Base-by-base conservation (phyloP, 2,888 invertebrate species). In the Hirtodrosophila duncani region DNA sequence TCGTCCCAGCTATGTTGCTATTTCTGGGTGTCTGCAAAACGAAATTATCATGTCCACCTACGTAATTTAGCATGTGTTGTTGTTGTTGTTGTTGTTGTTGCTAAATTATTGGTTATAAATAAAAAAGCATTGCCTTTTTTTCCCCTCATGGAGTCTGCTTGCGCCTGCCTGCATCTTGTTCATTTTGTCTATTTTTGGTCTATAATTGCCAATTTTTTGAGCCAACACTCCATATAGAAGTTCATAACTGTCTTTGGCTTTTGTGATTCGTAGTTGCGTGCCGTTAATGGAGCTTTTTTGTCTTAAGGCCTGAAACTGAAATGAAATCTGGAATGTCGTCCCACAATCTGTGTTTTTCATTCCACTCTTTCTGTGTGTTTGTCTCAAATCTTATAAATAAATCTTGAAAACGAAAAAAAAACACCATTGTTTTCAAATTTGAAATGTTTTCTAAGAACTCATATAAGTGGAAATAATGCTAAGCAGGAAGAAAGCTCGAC, bases 81-180 rank as follows among this genome's bases (percentile, higher is more conserved):
- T 63, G 57, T 37, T 34, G 46, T 43, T 67, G 56, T 33, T 20
- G 44, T 16, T 33, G 24, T 34, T 24, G 30, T 21, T 57, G 42
- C 52, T 72, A 77, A 71, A 77, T 71, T 77, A 80, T 80, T 80
- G 81, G 81, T 80, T 71, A 78, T 77, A 72, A 77, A 67, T 72
- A 77, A 67, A 77, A n/a, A 52, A 64, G 51, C 21, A 44, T 55
- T 60, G 55, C 48, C 70, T 50, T 51, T 33, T 51, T 46, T 50
- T 51, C 60, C 49, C 36, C 44, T 21, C 37, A 6, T 23, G 21
- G 24, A 20, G 53, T 26, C 58, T 21, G 45, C 9, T 23, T 14
- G 31, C 24, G 16, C 16, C 30, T 16, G n/a, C 9, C 11, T 30
- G 18, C 9, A 26, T n/a, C 48, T 45, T 14, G 65, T 57, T 57